These are phyloP conservation scores for Denticeps clupeoides DNA, from an alignment of 2,797 vertebrate species.

Conservation along the genomic window DNA sequence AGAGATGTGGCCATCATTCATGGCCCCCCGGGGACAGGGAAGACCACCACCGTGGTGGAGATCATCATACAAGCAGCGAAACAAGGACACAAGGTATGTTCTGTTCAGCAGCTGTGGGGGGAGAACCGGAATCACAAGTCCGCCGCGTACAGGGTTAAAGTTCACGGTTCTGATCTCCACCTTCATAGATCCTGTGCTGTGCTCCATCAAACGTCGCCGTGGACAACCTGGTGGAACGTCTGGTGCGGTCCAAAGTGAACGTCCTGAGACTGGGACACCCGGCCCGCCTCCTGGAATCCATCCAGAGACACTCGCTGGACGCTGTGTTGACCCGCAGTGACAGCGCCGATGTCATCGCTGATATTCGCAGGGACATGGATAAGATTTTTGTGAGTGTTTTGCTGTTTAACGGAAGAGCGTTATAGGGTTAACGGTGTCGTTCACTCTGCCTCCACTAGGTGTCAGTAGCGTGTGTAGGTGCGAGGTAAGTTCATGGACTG, in stretches of 20 bases:
- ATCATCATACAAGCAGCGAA: conserved; percentile 80
- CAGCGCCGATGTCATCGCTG: conserved; percentile 66
- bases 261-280: conserved; percentile 87
- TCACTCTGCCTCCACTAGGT: too few relatives aligned
- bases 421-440: too few relatives aligned
- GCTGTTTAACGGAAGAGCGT: background rate
- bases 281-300: conserved; percentile 77
- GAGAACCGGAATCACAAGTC: background rate
- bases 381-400: conserved; percentile 60
- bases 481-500: too few relatives aligned
- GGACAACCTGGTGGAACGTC: conserved; percentile 86
- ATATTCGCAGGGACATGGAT: conserved; percentile 88
- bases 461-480: too few relatives aligned
- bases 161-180: background rate
- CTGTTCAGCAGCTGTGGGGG: background rate
- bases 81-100: conserved; percentile 74
- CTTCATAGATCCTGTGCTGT: conserved; percentile 81
- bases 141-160: too few relatives aligned
- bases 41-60: conserved; percentile 91
- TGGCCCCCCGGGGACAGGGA: conserved; percentile 90
- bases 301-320: conserved; percentile 82
- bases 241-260: conserved; percentile 52
- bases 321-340: conserved; percentile 76
- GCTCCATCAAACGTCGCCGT: conserved; percentile 90
- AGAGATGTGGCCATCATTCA: conserved; percentile 89